These are phyloP conservation scores for Nothoprocta pentlandii DNA, from an alignment of 2,113 vertebrate genomes.

Conservation along the genomic window DNA sequence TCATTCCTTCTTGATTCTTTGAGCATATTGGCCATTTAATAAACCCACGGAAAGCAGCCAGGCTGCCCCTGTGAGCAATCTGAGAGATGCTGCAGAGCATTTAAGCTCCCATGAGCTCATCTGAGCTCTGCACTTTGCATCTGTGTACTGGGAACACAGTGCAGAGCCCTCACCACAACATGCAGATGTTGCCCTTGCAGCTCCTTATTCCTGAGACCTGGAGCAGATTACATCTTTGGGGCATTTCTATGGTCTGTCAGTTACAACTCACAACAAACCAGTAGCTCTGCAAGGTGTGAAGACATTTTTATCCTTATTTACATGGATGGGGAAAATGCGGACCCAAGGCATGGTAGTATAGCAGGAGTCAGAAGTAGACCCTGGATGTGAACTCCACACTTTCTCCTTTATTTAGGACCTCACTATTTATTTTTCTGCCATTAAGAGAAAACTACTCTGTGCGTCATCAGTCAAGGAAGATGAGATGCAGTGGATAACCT, in stretches of 20 bases:
- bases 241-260: background rate
- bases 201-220: background rate
- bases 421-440: background rate
- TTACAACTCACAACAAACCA: background rate
- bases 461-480: background rate
- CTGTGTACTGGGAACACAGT: background rate
- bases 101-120: background rate
- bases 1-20: slow-evolving; percentile 1
- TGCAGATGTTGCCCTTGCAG: background rate
- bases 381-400: background rate
- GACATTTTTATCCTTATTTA: background rate
- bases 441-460: background rate
- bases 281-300: background rate
- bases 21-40: background rate
- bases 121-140: background rate
- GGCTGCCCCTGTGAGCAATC: background rate
- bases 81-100: background rate
- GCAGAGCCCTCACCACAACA: background rate
- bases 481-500: background rate
- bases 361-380: background rate
- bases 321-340: background rate
- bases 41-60: background rate
- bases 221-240: background rate
- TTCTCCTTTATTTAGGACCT: background rate
- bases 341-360: background rate